Evolutionary conservation across 2,888 invertebrate species (phyloP).

Genomic region (Dynastes hyllus): DNA sequence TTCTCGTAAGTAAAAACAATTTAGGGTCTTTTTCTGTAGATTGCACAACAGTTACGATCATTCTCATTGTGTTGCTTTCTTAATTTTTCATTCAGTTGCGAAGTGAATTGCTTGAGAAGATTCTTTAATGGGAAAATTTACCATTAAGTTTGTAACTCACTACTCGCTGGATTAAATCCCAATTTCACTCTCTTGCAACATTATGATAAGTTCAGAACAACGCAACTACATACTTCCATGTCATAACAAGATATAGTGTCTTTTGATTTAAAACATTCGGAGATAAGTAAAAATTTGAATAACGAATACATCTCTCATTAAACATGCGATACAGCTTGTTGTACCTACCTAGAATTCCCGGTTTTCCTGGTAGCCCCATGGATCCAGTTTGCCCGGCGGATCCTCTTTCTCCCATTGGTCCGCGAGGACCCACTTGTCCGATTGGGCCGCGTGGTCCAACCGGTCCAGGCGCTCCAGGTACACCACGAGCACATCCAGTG

Average conservation of each 20-base stretch:
- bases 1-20: no score
- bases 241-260: no score
- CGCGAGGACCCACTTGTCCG: not conserved
- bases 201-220: not conserved
- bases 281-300: not conserved
- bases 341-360: not conserved
- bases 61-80: no score
- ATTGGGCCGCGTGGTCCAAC: not conserved
- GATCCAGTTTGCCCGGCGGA: not conserved
- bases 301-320: not conserved
- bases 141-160: not conserved
- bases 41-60: no score
- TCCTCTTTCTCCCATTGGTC: slow-evolving; percentile 9
- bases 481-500: not conserved
- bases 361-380: not conserved
- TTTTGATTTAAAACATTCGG: no score
- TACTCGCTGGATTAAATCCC: not conserved
- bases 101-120: not conserved
- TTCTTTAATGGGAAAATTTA: not conserved
- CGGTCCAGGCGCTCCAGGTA: not conserved
- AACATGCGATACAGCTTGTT: no score
- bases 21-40: no score
- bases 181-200: not conserved
- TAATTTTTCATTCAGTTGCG: no score
- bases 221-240: not conserved